These are phyloP conservation scores for Ligdia adustata DNA, from an alignment of 2,888 invertebrate species.

Conservation along the genomic window DNA sequence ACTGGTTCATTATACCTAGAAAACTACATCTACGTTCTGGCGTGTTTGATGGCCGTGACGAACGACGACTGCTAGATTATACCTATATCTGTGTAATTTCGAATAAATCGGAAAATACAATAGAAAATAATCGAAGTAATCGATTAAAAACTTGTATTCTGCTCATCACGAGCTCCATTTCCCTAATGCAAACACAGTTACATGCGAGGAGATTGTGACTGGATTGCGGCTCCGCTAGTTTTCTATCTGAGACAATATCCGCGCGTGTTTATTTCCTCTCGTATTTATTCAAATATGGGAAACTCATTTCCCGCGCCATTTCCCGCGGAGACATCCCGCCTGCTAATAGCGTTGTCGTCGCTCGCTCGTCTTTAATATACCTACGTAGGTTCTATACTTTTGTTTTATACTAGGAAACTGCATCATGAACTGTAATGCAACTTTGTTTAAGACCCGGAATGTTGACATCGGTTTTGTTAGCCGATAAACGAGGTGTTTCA, in stretches of 20 bases:
- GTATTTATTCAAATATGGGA: constrained; percentile 77
- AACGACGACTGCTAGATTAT: constrained; percentile 31
- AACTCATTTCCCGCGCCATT: constrained; percentile 77
- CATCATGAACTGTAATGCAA: constrained; percentile 8
- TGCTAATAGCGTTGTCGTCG: constrained; percentile 36
- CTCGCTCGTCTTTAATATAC: constrained; percentile 31
- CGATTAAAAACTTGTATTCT: background rate
- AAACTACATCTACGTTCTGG: constrained; percentile 31
- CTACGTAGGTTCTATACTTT: background rate
- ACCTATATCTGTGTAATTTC: constrained; percentile 6
- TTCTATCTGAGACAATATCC: constrained; percentile 69
- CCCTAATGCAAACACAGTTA: constrained; percentile 39
- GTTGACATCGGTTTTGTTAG: constrained; percentile 11
- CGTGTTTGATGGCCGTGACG: constrained; percentile 38
- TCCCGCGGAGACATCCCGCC: constrained; percentile 48
- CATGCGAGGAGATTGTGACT: constrained; percentile 57
- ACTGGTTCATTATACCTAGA: constrained; percentile 20
- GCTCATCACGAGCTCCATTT: constrained; percentile 39
- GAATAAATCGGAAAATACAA: background rate
- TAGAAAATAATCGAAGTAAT: background rate
- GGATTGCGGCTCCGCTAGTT: constrained; percentile 41
- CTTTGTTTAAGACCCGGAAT: constrained; percentile 6
- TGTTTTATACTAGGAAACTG: background rate
- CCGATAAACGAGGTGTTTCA: no score
- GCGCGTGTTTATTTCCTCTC: constrained; percentile 74